Evolutionary conservation across 2,113 vertebrate genomes (phyloP), one percentile per base, ranked within the genome.

Genomic region (Pituophis catenifer): DNA sequence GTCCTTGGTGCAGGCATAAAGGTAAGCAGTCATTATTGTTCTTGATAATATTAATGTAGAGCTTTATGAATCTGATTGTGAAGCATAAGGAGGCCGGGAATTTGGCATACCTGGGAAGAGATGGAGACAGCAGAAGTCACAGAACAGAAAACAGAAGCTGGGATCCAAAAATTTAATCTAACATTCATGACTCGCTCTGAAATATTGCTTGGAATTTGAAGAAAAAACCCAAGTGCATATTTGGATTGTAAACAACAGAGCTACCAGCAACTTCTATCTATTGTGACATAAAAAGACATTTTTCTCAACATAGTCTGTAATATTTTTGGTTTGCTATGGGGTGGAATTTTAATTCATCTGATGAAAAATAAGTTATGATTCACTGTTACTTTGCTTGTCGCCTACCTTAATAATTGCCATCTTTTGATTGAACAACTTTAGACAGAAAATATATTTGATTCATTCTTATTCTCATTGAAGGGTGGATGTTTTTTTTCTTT

Each of bases 281-380:
- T 89, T 81, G 29, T 58, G 90, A 93, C 75, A 26, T 19, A 94
- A 93, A 86, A 95, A 70, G 17, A 92, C 91, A 52, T 0, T 91
- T 90, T 94, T 52, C 91, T 95, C 94, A 92, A 90, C 89, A 94
- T 94, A 48, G 1, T 48, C 88, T 85, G 33, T 86, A 89, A 33
- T 81, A 89, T 81, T 90, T 94, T 94, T 92, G 94, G 52, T 90
- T 0, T 55, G 55, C 38, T 91, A 38, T 57, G 89, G 55, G 89
- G 23, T 88, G 59, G 92, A 55, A 3, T 89, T 65, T 93, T 93
- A 93, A 92, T 91, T 93, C n/a, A 88, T 11, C 11, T 94, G 88
- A 24, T 94, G 92, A 23, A 88, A 94, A 95, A 93, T 58, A 50
- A 8, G 19, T 94, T 94, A 52, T 75, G 89, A 89, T 44, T 81